Conservation (phyloP, 2,888 invertebrate genomes). For the Cheilosia vernalis region DNA sequence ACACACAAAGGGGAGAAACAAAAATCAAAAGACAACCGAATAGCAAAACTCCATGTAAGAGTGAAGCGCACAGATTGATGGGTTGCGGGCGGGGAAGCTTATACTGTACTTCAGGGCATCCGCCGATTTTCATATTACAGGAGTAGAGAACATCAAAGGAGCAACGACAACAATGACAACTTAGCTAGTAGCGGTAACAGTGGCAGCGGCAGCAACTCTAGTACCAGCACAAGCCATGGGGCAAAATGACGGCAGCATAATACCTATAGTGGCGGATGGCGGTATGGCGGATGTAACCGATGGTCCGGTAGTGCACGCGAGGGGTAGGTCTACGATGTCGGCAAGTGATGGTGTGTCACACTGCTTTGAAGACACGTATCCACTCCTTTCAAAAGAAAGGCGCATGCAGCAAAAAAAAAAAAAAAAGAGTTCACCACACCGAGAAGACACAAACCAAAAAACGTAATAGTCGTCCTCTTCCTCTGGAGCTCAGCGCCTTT, state of each 20-base stretch:
- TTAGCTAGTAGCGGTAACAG: slow-evolving; percentile 54
- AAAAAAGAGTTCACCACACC: neutral
- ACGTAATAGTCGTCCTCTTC: slow-evolving; percentile 14
- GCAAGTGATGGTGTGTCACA: slow-evolving; percentile 60
- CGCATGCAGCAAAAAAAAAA: slow-evolving; percentile 4
- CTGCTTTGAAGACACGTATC: slow-evolving; percentile 52
- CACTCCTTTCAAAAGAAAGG: slow-evolving; percentile 34
- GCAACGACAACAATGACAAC: slow-evolving; percentile 61
- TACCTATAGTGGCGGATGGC: too few relatives aligned
- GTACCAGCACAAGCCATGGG: slow-evolving; percentile 38
- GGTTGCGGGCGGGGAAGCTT: slow-evolving; percentile 56
- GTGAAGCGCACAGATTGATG: slow-evolving; percentile 53
- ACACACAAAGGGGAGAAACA: slow-evolving; percentile 10
- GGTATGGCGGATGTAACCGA: slow-evolving; percentile 42
- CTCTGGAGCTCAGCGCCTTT: slow-evolving; percentile 17
- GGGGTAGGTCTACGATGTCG: slow-evolving; percentile 45
- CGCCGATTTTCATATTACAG: slow-evolving; percentile 64
- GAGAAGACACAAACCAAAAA: slow-evolving; percentile 30
- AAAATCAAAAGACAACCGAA: slow-evolving; percentile 4
- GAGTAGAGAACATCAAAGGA: slow-evolving; percentile 63
- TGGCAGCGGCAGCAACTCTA: slow-evolving; percentile 47
- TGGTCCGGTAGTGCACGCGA: slow-evolving; percentile 46
- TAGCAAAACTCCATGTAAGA: slow-evolving; percentile 28
- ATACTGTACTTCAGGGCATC: slow-evolving; percentile 49
- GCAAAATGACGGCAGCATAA: slow-evolving; percentile 6